Evolutionary conservation across 53 echinoderm and acorn worm genomes (phyloP).

Genomic region (Paracentrotus lividus): DNA sequence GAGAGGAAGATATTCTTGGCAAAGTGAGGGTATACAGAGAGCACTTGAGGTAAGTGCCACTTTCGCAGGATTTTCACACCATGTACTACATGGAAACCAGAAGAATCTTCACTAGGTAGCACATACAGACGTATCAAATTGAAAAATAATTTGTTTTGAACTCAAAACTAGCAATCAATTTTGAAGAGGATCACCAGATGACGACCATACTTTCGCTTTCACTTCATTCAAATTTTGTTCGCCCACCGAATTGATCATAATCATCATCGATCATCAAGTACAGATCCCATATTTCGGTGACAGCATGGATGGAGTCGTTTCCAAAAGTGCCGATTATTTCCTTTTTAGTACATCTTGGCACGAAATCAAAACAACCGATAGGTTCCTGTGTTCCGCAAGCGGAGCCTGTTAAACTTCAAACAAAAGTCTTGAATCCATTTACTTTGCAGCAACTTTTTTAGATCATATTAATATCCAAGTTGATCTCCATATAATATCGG

Average conservation of each 20-base stretch:
- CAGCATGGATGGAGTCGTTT: not conserved
- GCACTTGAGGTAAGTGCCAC: not conserved
- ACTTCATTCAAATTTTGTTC: not conserved
- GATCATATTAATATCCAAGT: not conserved
- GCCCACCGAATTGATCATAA: not conserved
- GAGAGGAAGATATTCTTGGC: not conserved
- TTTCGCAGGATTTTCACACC: not conserved
- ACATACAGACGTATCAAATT: not conserved
- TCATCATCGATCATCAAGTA: slow-evolving; percentile 33
- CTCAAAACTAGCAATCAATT: not conserved
- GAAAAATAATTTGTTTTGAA: not conserved
- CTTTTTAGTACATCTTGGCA: slow-evolving; percentile 29
- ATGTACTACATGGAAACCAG: not conserved
- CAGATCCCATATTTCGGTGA: not conserved
- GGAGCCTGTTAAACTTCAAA: not conserved
- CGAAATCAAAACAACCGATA: not conserved
- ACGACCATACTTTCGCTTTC: not conserved
- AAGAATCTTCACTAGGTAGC: not conserved
- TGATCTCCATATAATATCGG: not conserved
- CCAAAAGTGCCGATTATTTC: not conserved
- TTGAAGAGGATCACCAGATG: not conserved
- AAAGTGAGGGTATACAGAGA: not conserved
- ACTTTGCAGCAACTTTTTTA: not conserved
- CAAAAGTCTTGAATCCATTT: not conserved
- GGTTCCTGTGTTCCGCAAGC: not conserved